phyloP scores from a whole-genome alignment of 1,140 invertebrate species.

The Eumaeus atala region DNA sequence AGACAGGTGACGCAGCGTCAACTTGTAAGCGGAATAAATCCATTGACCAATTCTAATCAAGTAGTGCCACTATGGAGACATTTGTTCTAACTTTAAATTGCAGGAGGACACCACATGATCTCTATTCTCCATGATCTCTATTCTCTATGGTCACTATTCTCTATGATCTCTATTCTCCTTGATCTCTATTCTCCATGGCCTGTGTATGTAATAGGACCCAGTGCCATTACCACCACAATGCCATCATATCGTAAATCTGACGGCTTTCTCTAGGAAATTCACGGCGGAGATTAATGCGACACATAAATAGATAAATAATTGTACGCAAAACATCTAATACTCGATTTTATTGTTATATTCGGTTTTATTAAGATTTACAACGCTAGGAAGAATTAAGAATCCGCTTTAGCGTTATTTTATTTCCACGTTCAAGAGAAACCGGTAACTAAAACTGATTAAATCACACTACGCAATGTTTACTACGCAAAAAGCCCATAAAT shows the following conservation, averaged over 20 bases:
- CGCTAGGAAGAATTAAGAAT: background rate
- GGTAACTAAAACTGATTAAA: background rate
- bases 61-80: background rate
- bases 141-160: background rate
- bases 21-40: no score
- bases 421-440: background rate
- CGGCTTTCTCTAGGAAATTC: constrained; percentile 15
- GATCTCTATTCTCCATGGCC: background rate
- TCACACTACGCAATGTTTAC: no score
- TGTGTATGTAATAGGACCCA: background rate
- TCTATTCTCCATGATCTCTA: background rate
- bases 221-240: constrained; percentile 5
- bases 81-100: no score
- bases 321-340: background rate
- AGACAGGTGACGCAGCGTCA: no score
- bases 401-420: background rate
- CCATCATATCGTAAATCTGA: constrained; percentile 15
- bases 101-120: background rate
- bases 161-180: background rate
- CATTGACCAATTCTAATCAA: background rate
- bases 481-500: no score
- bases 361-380: constrained; percentile 7
- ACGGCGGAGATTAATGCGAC: constrained; percentile 13
- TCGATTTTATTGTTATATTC: constrained; percentile 7
- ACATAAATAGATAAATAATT: constrained; percentile 15